Evolutionary conservation across 2,888 invertebrate species (phyloP), one percentile per base, ranked within the genome.

Genomic region (Drosophila maculinotata): DNA sequence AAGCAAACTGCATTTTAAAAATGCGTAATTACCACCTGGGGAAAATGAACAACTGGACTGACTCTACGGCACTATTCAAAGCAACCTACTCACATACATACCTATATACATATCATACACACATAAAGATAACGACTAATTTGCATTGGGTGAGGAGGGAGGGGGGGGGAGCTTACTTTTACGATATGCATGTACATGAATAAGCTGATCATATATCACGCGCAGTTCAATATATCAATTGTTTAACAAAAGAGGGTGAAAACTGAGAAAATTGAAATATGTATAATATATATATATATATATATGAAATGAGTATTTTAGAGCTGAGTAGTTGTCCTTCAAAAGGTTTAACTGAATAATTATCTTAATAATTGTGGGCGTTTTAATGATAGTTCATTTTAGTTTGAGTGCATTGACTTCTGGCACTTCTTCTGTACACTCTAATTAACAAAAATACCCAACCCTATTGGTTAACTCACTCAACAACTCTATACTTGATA

Each of bases 21-120:
- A 68, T 72, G 75, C 63, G 59, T 79, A 80, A 83, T 83, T 80
- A 77, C 48, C 69, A 66, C 49, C 83, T 52, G 66, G 83, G 77
- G 75, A 71, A 77, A 68, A 58, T 57, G 57, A 69, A 62, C 79
- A 79, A 69, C 81, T 73, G 68, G 12, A 44, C 66, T 23, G 53
- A 60, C 63, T 44, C 48, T 47, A 36, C 33, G 58, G 45, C 45
- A 31, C 44, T 25, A 23, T 44, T 17, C 25, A 25, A 54, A 49
- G 12, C 51, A 38, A 25, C 31, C 23, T 31, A 25, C 12, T 31
- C 25, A 56, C 3, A 28, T 8, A 30, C 25, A 45, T 12, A 41
- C 5, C n/a, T n/a, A 49, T 2, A 12, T 36, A 25, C 2, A 9
- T n/a, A 39, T 1, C n/a, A 47, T 25, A 9, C 12, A 52, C 12